Evolutionary conservation across 2,797 vertebrate genomes (phyloP).

Genomic region (Chrosomus eos): DNA sequence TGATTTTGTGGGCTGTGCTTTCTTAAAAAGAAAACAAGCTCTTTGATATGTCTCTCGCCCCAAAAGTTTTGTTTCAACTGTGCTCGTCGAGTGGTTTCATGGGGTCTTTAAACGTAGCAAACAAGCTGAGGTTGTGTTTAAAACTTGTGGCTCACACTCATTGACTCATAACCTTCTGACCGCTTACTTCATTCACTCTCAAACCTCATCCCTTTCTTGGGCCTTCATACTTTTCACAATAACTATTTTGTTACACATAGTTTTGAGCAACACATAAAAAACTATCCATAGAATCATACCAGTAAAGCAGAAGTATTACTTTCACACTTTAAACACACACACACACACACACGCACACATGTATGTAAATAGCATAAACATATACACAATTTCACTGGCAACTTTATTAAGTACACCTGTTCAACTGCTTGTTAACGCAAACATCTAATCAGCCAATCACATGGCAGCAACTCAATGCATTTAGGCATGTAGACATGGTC

Average conservation of each 20-base stretch:
- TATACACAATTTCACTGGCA: neutral
- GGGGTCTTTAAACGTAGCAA: neutral
- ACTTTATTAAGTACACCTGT: neutral
- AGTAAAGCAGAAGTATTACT: neutral
- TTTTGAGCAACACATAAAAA: conserved; percentile 2
- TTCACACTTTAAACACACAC: neutral
- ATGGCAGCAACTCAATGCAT: neutral
- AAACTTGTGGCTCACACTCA: conserved; percentile 18
- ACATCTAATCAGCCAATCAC: neutral
- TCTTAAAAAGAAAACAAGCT: neutral
- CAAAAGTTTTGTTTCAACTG: neutral
- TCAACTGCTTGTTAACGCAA: neutral
- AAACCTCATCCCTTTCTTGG: conserved; percentile 18
- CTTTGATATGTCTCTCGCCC: neutral
- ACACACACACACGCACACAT: neutral
- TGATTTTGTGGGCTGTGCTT: neutral
- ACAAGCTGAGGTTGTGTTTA: conserved; percentile 24
- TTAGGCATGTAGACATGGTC: neutral
- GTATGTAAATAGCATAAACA: too few relatives aligned
- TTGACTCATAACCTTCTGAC: conserved; percentile 37
- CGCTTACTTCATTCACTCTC: conserved; percentile 30
- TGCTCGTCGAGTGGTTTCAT: neutral
- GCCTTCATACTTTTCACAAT: neutral
- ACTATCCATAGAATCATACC: neutral
- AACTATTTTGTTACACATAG: conserved; percentile 3